phyloP scores from a whole-genome alignment of 2,888 invertebrate species.

The Acleris cristana region DNA sequence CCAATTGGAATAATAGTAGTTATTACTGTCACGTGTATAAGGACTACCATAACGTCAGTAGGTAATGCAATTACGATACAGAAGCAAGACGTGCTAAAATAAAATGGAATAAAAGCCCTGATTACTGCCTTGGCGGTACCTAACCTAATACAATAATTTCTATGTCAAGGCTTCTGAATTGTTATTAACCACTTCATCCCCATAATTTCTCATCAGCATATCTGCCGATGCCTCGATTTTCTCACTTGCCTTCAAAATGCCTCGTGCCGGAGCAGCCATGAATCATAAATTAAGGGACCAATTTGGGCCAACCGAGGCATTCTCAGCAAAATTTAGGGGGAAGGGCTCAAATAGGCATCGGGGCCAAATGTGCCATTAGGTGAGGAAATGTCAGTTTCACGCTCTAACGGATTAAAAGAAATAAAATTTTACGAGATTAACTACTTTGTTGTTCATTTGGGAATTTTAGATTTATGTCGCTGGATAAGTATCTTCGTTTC shows the following conservation, averaged over 20 bases:
- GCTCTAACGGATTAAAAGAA: slow-evolving; percentile 34
- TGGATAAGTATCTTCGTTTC: not conserved
- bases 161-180: too few species aligned
- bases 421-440: slow-evolving; percentile 28
- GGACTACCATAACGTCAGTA: too few species aligned
- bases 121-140: too few species aligned
- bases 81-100: too few species aligned
- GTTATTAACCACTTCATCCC: too few species aligned
- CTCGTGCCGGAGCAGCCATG: slow-evolving; percentile 25
- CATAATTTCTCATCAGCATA: too few species aligned
- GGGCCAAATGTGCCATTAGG: slow-evolving; percentile 28
- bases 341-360: slow-evolving; percentile 2
- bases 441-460: slow-evolving; percentile 22
- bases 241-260: slow-evolving; percentile 17
- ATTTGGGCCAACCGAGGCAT: slow-evolving; percentile 29
- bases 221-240: not conserved
- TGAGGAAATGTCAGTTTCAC: slow-evolving; percentile 30
- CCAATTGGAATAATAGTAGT: too few species aligned
- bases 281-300: slow-evolving; percentile 36
- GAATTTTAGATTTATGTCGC: slow-evolving; percentile 15
- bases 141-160: too few species aligned
- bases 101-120: too few species aligned
- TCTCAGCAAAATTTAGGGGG: slow-evolving; percentile 33
- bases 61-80: too few species aligned
- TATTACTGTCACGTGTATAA: too few species aligned